Evolutionary conservation across 2,888 invertebrate genomes (phyloP).

Genomic region (Germaria angustata): DNA sequence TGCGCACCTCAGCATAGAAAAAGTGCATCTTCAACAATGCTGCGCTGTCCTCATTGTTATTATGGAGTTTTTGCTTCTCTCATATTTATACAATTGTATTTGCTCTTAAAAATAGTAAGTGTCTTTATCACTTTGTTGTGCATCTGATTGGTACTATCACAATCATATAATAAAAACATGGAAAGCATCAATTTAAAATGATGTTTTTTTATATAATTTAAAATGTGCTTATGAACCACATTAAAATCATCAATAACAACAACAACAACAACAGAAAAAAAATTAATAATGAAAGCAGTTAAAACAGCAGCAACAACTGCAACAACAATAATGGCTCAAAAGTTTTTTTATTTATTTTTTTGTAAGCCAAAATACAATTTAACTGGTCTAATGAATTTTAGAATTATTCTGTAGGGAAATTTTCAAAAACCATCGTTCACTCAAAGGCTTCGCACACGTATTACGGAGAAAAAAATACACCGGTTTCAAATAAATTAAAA

Average conservation of each 20-base stretch:
- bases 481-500: neutral
- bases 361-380: constrained; percentile 50
- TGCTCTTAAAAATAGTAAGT: too few species aligned
- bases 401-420: constrained; percentile 61
- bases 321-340: constrained; percentile 37
- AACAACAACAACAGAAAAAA: too few species aligned
- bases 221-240: constrained; percentile 56
- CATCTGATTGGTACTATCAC: constrained; percentile 5
- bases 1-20: too few species aligned
- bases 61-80: too few species aligned
- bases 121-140: neutral
- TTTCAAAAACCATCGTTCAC: constrained; percentile 40
- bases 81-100: too few species aligned
- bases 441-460: constrained; percentile 57
- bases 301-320: constrained; percentile 37
- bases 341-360: neutral
- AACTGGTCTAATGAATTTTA: constrained; percentile 64
- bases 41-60: too few species aligned
- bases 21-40: too few species aligned
- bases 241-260: constrained; percentile 23
- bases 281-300: constrained; percentile 62
- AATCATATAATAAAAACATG: constrained; percentile 36
- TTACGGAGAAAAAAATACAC: constrained; percentile 36
- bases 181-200: constrained; percentile 52
- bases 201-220: constrained; percentile 16